A percentile compares a stretch with the other conserved stretches of the same genome.
These are phyloP conservation scores for Pseudococcus longispinus DNA, from an alignment of 2,888 invertebrate genomes.

Conservation along the genomic window DNA sequence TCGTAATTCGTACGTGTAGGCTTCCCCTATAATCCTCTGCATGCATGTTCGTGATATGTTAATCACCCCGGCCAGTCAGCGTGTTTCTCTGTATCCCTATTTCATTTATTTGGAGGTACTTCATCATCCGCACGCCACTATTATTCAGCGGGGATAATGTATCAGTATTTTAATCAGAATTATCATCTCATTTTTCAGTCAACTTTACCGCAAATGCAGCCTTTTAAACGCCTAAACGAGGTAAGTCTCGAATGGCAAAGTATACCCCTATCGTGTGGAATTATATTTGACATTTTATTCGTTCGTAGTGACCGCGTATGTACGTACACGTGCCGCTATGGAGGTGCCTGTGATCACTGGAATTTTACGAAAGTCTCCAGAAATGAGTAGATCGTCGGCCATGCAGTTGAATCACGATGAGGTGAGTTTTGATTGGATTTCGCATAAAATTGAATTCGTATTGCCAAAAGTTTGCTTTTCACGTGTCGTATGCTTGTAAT, in stretches of 20 bases:
- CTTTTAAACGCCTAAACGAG: conserved; percentile 1
- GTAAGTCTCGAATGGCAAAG: not conserved
- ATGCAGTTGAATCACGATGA: not conserved
- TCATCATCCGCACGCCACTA: conserved; percentile 38
- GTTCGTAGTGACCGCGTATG: not conserved
- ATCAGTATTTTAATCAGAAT: conserved; percentile 43
- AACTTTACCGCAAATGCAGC: conserved; percentile 29
- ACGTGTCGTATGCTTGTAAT: no score
- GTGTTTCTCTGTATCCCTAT: not conserved
- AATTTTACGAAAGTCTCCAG: conserved; percentile 29
- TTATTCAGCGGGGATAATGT: conserved; percentile 41
- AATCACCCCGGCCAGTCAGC: conserved; percentile 16
- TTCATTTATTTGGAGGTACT: conserved; percentile 33
- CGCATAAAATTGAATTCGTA: no score
- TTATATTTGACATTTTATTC: conserved; percentile 10
- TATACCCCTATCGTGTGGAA: not conserved
- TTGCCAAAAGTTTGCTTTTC: no score
- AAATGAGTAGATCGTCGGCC: not conserved
- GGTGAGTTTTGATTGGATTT: not conserved
- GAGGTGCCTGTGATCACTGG: conserved; percentile 27
- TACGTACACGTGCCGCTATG: conserved; percentile 10
- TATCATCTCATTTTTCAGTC: conserved; percentile 30
- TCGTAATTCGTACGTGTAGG: not conserved
- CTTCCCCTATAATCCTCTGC: conserved; percentile 30
- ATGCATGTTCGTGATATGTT: conserved; percentile 43